These are phyloP conservation scores for Cyrtonyx montezumae DNA, from an alignment of 2,113 vertebrate species.

Conservation along the genomic window DNA sequence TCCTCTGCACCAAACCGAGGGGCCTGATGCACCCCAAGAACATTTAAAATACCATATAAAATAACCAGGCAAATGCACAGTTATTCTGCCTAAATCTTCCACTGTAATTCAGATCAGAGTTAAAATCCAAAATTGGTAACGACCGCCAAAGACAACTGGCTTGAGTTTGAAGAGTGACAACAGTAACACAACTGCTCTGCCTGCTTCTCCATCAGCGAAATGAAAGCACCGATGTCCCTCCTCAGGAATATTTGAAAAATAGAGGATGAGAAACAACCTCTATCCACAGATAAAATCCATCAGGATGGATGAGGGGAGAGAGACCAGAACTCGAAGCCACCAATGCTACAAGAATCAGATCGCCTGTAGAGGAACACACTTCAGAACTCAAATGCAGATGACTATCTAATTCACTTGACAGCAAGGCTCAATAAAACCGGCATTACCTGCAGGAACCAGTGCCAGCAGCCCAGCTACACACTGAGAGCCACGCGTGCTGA, in stretches of 20 bases:
- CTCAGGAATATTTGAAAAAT: not conserved
- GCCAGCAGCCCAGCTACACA: accelerated
- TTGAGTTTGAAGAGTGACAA: not conserved
- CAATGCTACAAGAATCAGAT: not conserved
- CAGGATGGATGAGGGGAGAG: not conserved
- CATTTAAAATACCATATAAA: not conserved
- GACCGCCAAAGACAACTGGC: not conserved
- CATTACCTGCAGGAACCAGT: not conserved
- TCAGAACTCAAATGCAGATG: not conserved
- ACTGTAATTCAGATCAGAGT: not conserved
- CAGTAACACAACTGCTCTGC: not conserved
- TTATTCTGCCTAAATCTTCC: not conserved
- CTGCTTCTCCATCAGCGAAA: not conserved
- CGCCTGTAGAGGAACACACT: not conserved
- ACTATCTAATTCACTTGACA: not conserved
- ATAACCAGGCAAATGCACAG: not conserved
- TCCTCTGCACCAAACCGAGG: too few species aligned
- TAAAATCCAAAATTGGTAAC: not conserved
- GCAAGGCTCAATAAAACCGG: not conserved
- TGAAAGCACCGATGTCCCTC: not conserved
- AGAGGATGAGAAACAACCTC: accelerated
- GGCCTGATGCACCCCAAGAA: not conserved
- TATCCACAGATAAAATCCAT: accelerated
- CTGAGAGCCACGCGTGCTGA: accelerated
- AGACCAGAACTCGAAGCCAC: not conserved